Conservation (phyloP, 23 tunicate species). For the Halocynthia aurantium region DNA sequence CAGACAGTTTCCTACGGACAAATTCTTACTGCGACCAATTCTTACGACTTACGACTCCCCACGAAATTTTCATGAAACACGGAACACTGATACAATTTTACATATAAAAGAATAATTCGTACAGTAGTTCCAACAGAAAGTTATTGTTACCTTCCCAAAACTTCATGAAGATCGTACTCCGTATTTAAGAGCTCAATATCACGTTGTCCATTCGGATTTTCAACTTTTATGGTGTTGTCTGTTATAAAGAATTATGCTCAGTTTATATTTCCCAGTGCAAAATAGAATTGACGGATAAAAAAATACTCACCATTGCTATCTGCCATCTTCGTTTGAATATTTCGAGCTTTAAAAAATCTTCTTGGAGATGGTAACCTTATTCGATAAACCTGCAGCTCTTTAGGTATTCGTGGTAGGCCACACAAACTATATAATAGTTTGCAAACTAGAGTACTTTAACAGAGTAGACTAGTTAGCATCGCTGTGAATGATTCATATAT, state of each 20-base stretch:
- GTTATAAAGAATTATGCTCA: neutral
- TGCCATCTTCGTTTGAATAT: neutral
- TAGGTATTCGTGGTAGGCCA: too few relatives aligned
- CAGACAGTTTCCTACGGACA: too few relatives aligned
- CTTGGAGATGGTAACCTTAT: too few relatives aligned
- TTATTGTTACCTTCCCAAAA: conserved; percentile 11
- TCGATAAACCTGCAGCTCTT: too few relatives aligned
- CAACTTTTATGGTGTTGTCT: neutral
- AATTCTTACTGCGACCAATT: too few relatives aligned
- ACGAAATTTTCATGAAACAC: too few relatives aligned
- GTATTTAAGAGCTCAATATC: neutral
- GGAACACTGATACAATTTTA: neutral
- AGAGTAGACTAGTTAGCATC: too few relatives aligned
- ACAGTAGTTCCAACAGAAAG: neutral
- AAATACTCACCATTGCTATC: neutral
- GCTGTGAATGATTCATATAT: too few relatives aligned
- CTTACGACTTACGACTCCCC: too few relatives aligned
- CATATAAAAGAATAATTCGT: neutral
- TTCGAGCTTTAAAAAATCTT: too few relatives aligned
- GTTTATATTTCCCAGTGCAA: neutral
- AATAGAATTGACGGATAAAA: neutral
- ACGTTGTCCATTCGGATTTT: neutral
- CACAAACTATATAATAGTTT: too few relatives aligned
- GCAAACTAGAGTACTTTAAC: too few relatives aligned
- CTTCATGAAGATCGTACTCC: neutral